Conservation (phyloP, 30 jellyfish, hydroid and myxozoan genomes). For the Cassiopea xamachana region DNA sequence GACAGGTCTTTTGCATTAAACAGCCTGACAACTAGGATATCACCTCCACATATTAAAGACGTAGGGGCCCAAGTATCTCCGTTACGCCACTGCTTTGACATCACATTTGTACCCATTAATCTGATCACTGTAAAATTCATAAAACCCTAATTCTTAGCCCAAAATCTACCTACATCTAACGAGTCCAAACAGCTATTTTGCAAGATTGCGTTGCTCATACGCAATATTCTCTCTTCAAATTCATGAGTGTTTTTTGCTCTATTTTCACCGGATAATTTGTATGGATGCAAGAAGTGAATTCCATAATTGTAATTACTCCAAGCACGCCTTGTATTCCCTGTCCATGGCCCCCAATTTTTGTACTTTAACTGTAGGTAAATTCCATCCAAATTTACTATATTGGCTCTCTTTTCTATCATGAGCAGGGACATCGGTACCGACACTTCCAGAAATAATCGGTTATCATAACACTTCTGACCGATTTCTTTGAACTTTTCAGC, state of each 20-base stretch:
- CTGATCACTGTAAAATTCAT: too few species aligned
- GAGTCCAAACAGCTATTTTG: constrained; percentile 27
- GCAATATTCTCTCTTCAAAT: constrained; percentile 31
- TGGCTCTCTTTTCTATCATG: constrained; percentile 24
- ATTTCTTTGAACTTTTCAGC: constrained; percentile 28
- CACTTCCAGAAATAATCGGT: constrained; percentile 66
- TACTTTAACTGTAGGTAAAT: constrained; percentile 37
- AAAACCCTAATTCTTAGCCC: background rate
- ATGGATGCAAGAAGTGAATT: constrained; percentile 51
- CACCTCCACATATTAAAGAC: too few species aligned
- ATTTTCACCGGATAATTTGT: constrained; percentile 49
- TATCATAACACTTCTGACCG: constrained; percentile 28
- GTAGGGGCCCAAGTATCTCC: too few species aligned
- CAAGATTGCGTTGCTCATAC: constrained; percentile 5
- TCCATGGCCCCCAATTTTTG: constrained; percentile 51
- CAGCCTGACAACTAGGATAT: too few species aligned
- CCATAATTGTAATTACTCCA: constrained; percentile 42
- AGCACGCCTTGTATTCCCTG: constrained; percentile 11
- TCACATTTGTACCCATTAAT: too few species aligned
- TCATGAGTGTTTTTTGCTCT: constrained; percentile 19
- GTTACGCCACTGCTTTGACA: too few species aligned
- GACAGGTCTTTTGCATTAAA: too few species aligned
- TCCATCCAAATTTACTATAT: constrained; percentile 43
- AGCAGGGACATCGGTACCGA: constrained; percentile 67
- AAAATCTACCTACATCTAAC: background rate